Percentiles rank a stretch among this genome's conserved stretches.
phyloP scores from a whole-genome alignment of 2,797 vertebrate genomes.

The Propithecus perrieri region DNA sequence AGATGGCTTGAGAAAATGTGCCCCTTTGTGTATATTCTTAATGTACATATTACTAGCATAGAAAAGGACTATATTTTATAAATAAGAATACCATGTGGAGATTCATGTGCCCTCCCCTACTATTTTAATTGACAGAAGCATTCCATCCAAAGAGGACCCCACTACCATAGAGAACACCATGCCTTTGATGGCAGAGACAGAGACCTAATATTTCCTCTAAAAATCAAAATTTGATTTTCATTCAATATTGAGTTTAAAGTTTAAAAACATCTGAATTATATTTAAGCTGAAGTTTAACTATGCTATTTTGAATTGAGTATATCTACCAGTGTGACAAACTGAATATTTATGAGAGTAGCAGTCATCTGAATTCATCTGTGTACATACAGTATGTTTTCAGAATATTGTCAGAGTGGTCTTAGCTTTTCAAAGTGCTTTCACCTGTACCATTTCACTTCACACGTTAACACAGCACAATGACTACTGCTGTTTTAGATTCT shows the following conservation, averaged over 20 bases:
- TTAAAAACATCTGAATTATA: not conserved
- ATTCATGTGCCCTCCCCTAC: not conserved
- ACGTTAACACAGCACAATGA: not conserved
- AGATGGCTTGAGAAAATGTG: no score
- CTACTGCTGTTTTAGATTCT: not conserved
- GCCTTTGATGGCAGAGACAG: not conserved
- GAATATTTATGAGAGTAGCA: not conserved
- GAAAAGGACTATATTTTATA: not conserved
- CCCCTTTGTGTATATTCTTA: not conserved
- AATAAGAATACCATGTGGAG: not conserved
- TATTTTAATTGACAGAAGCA: not conserved
- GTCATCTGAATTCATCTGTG: not conserved
- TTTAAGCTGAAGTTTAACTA: not conserved
- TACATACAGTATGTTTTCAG: not conserved
- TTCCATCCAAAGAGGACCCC: not conserved
- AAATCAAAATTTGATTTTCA: conserved; percentile 4
- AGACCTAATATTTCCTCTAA: not conserved
- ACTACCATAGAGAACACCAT: not conserved
- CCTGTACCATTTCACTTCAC: not conserved
- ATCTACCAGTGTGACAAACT: not conserved
- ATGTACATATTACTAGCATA: not conserved
- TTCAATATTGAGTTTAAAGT: not conserved
- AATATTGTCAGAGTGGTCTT: not conserved
- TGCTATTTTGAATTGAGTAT: not conserved
- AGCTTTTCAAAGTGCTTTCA: not conserved